phyloP scores from a whole-genome alignment of 2,888 invertebrate genomes.

The Andrena haemorrhoa region DNA sequence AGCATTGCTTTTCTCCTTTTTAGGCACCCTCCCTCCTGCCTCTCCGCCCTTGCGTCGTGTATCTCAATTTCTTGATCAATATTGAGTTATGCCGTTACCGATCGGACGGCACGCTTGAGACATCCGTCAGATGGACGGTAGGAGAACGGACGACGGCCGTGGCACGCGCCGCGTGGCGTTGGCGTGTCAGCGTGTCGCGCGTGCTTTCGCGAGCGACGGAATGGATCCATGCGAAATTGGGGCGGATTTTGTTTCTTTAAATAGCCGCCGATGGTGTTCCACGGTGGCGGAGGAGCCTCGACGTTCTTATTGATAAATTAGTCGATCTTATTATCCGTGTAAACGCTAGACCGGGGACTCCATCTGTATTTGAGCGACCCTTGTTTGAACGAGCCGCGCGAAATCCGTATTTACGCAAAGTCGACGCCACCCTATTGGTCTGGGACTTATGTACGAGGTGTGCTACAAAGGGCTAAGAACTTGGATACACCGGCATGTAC shows the following conservation, averaged over 20 bases:
- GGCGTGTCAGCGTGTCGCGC: neutral
- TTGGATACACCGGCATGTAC: conserved; percentile 75
- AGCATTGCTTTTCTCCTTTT: conserved; percentile 47
- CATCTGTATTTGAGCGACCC: conserved; percentile 84
- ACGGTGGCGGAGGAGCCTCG: neutral
- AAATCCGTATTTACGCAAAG: conserved; percentile 84
- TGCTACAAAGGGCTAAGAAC: conserved; percentile 79
- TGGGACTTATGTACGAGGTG: conserved; percentile 73
- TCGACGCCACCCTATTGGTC: conserved; percentile 76
- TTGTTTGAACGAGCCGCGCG: conserved; percentile 83
- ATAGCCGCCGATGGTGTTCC: neutral
- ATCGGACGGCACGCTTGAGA: neutral
- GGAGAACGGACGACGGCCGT: neutral
- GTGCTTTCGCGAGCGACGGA: neutral
- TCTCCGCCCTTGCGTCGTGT: neutral
- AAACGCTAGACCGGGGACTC: conserved; percentile 81
- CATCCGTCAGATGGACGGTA: conserved; percentile 4
- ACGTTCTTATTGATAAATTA: conserved; percentile 75
- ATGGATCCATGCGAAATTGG: neutral
- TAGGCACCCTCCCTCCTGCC: conserved; percentile 6
- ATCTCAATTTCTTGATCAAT: conserved; percentile 54
- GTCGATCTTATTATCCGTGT: conserved; percentile 82
- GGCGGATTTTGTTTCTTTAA: neutral
- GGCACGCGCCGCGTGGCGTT: neutral
- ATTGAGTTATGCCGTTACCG: conserved; percentile 41